Conservation (phyloP, 1,140 invertebrate genomes). For the Eulimnadia texana region DNA sequence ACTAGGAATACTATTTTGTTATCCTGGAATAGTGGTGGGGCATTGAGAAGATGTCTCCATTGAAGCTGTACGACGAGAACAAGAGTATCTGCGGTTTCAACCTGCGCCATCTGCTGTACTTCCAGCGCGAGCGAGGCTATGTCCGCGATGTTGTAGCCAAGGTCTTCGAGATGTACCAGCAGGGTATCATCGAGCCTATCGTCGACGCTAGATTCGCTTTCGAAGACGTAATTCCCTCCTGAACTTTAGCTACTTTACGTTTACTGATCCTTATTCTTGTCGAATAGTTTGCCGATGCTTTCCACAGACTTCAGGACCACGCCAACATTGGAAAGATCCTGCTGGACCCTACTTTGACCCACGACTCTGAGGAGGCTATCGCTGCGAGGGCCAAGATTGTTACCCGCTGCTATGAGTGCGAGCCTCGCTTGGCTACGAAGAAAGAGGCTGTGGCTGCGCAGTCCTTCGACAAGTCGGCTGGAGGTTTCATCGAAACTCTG, state of each 20-base stretch:
- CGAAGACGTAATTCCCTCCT: conserved; percentile 71
- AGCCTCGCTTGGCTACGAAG: background rate
- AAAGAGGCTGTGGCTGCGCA: conserved; percentile 3
- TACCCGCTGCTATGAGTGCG: background rate
- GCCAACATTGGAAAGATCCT: conserved; percentile 81
- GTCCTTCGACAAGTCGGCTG: background rate
- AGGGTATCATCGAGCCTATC: conserved; percentile 61
- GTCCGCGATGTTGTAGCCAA: conserved; percentile 50
- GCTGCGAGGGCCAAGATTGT: conserved; percentile 7
- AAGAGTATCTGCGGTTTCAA: conserved; percentile 68
- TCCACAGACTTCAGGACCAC: conserved; percentile 82
- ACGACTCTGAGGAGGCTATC: conserved; percentile 16
- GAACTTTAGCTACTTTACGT: background rate
- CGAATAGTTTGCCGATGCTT: conserved; percentile 58
- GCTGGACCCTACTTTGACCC: conserved; percentile 56
- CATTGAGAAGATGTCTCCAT: conserved; percentile 72
- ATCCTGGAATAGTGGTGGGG: conserved; percentile 57
- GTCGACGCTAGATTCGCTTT: conserved; percentile 73
- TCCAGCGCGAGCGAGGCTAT: conserved; percentile 54
- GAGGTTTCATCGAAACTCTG: conserved; percentile 4
- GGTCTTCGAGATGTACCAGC: conserved; percentile 56
- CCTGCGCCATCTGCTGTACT: conserved; percentile 64
- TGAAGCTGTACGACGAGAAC: conserved; percentile 80
- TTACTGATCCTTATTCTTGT: conserved; percentile 5
- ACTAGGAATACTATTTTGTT: too few relatives aligned